These are phyloP conservation scores for Drosophila prolongata DNA, from an alignment of 2,888 invertebrate genomes.

Conservation along the genomic window DNA sequence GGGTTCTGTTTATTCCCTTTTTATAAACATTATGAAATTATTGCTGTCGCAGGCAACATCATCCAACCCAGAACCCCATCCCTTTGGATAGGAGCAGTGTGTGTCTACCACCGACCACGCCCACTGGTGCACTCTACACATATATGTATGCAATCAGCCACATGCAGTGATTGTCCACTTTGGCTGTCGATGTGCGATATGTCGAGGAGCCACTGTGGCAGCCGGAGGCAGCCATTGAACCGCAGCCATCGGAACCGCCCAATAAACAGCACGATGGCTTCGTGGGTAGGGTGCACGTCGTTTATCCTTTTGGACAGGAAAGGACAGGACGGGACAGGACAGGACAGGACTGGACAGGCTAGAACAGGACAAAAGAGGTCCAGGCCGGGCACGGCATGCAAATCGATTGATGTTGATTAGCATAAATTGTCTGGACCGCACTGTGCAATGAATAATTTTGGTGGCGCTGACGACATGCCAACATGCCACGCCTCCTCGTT, in stretches of 20 bases:
- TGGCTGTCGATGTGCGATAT: slow-evolving; percentile 23
- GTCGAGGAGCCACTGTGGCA: slow-evolving; percentile 17
- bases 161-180: slow-evolving; percentile 74
- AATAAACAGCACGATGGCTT: slow-evolving; percentile 58
- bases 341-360: too few species aligned
- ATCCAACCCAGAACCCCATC: not conserved
- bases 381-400: slow-evolving; percentile 60
- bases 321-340: too few species aligned
- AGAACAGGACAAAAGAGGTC: not conserved
- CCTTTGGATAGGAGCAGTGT: slow-evolving; percentile 23
- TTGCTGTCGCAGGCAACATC: slow-evolving; percentile 47
- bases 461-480: slow-evolving; percentile 56
- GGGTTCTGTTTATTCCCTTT: slow-evolving; percentile 17
- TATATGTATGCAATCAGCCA: slow-evolving; percentile 62
- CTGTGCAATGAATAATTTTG: slow-evolving; percentile 78
- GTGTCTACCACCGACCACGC: not conserved
- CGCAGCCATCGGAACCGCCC: slow-evolving; percentile 58
- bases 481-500: slow-evolving; percentile 50
- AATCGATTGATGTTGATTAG: slow-evolving; percentile 82
- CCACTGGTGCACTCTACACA: slow-evolving; percentile 13
- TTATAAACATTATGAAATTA: slow-evolving; percentile 52
- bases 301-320: slow-evolving; percentile 52
- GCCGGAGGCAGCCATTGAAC: slow-evolving; percentile 34
- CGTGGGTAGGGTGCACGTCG: slow-evolving; percentile 6
- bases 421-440: slow-evolving; percentile 83